These are phyloP conservation scores for Corynorhinus townsendii DNA, from an alignment of 2,113 vertebrate genomes.

Conservation along the genomic window DNA sequence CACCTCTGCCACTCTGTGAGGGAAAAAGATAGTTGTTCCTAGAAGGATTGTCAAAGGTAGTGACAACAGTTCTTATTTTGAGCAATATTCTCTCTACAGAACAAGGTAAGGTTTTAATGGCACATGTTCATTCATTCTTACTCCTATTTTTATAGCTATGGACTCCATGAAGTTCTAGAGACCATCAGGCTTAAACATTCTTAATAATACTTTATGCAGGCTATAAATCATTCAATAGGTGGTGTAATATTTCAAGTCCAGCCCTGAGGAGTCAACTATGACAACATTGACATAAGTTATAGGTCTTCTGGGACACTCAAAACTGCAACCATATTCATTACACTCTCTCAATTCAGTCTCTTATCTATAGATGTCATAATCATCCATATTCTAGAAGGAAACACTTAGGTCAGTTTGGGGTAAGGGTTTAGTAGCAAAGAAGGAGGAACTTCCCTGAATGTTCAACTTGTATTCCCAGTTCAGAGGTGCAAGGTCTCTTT, in stretches of 20 bases:
- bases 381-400: not conserved
- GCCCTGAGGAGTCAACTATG: not conserved
- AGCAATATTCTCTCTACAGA: not conserved
- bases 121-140: not conserved
- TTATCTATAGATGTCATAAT: not conserved
- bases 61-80: not conserved
- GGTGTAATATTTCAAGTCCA: not conserved
- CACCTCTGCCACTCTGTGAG: not conserved
- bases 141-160: not conserved
- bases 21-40: not conserved
- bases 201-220: constrained; percentile 19
- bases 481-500: not conserved
- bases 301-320: not conserved
- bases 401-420: not conserved
- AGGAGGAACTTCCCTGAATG: not conserved
- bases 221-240: not conserved
- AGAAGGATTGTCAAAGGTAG: not conserved
- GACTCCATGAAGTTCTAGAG: not conserved
- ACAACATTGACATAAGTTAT: not conserved
- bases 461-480: not conserved
- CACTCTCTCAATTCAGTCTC: not conserved
- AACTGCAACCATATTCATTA: not conserved
- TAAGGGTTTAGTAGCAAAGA: not conserved
- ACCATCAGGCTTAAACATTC: not conserved
- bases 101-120: not conserved